A percentile compares a stretch with the other conserved stretches of the same genome.
Conservation (phyloP, 2,113 vertebrate genomes). For the Lates calcarifer region DNA sequence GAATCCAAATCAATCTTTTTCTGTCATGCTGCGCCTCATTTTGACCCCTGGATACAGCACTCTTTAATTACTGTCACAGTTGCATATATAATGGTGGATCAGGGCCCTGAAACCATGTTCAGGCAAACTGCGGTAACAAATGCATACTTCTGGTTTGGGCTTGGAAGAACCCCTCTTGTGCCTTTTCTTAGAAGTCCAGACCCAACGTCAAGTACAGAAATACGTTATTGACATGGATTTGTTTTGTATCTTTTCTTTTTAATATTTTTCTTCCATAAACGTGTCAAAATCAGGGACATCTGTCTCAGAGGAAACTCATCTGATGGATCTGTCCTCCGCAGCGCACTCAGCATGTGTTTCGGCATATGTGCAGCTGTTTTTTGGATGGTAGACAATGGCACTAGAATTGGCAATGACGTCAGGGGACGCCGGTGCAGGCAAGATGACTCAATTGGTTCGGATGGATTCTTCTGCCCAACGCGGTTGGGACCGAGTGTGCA, state of each 20-base stretch:
- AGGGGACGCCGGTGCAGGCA: constrained; percentile 6
- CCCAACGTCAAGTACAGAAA: constrained; percentile 49
- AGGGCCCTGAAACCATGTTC: constrained; percentile 61
- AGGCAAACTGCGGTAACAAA: constrained; percentile 65
- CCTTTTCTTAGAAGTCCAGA: constrained; percentile 60
- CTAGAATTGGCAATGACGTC: constrained; percentile 32
- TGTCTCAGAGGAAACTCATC: constrained; percentile 40
- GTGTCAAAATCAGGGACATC: constrained; percentile 68
- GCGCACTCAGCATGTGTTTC: constrained; percentile 63
- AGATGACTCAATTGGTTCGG: constrained; percentile 20
- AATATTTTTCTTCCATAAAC: constrained; percentile 52
- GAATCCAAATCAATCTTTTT: constrained; percentile 12
- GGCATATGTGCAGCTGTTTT: constrained; percentile 53
- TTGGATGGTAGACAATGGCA: constrained; percentile 40
- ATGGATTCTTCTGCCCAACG: constrained; percentile 20
- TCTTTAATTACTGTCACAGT: constrained; percentile 71
- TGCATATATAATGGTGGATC: constrained; percentile 57
- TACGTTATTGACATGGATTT: constrained; percentile 68
- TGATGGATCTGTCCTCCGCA: constrained; percentile 51
- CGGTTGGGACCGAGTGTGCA: constrained; percentile 26
- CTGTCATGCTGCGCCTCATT: constrained; percentile 35
- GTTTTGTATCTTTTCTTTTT: constrained; percentile 57
- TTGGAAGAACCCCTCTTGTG: constrained; percentile 55
- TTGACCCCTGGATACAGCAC: constrained; percentile 55
- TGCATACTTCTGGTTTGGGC: constrained; percentile 64